These are phyloP conservation scores for Junonia oenone DNA, from an alignment of 2,888 invertebrate genomes.

Conservation along the genomic window DNA sequence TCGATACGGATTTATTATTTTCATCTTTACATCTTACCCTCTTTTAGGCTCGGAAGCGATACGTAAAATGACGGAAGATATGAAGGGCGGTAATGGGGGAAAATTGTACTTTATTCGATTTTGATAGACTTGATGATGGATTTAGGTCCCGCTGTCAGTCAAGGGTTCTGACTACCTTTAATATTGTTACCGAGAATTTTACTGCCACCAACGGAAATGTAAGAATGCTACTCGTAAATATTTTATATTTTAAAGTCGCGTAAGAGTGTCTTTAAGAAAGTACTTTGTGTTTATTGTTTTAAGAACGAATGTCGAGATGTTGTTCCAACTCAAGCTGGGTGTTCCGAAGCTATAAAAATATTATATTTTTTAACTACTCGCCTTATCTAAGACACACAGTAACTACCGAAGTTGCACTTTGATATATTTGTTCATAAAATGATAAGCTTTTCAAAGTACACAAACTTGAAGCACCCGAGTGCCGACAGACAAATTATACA, in stretches of 20 bases:
- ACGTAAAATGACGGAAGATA: slow-evolving; percentile 77
- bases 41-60: slow-evolving; percentile 71
- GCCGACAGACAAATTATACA: slow-evolving; percentile 13
- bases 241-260: background rate
- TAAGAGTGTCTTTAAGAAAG: background rate
- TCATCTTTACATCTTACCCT: slow-evolving; percentile 70
- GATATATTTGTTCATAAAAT: slow-evolving; percentile 47
- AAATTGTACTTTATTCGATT: slow-evolving; percentile 78
- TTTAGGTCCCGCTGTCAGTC: slow-evolving; percentile 64
- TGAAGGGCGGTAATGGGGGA: slow-evolving; percentile 76
- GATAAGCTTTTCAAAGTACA: slow-evolving; percentile 46
- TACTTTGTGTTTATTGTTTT: background rate
- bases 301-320: background rate
- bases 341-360: slow-evolving; percentile 46
- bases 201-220: slow-evolving; percentile 2
- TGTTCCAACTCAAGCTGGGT: slow-evolving; percentile 41
- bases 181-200: slow-evolving; percentile 22
- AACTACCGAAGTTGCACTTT: slow-evolving; percentile 66
- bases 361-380: slow-evolving; percentile 45
- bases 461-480: slow-evolving; percentile 17
- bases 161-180: slow-evolving; percentile 34
- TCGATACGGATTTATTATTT: slow-evolving; percentile 76
- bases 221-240: background rate
- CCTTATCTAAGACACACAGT: slow-evolving; percentile 53
- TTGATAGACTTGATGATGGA: slow-evolving; percentile 74